These are phyloP conservation scores for Listrodromus nycthemerus DNA, from an alignment of 2,888 invertebrate genomes.

Conservation along the genomic window DNA sequence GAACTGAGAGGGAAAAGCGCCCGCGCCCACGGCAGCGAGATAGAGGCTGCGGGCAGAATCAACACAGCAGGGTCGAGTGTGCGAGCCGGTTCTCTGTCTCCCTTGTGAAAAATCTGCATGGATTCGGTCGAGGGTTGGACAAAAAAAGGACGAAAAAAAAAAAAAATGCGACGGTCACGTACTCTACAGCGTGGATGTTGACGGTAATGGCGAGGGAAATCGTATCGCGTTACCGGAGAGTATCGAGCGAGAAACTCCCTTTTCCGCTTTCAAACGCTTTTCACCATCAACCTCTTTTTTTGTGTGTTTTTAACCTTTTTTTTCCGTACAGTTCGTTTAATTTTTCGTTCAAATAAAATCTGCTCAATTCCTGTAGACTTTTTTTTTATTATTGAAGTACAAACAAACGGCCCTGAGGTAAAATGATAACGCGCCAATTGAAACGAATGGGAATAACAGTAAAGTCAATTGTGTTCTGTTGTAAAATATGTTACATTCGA, in stretches of 20 bases:
- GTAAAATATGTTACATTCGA: neutral
- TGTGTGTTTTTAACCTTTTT: neutral
- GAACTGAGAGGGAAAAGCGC: conserved; percentile 34
- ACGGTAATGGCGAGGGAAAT: conserved; percentile 68
- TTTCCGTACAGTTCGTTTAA: neutral
- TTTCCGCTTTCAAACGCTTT: conserved; percentile 10
- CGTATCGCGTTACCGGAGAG: conserved; percentile 57
- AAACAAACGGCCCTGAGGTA: neutral
- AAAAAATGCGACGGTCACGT: conserved; percentile 65
- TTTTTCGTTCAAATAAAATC: conserved; percentile 2
- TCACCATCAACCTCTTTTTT: conserved; percentile 12
- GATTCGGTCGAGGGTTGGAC: conserved; percentile 70
- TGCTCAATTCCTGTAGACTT: neutral
- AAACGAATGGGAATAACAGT: conserved; percentile 1
- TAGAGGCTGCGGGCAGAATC: conserved; percentile 26
- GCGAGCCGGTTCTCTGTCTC: conserved; percentile 29
- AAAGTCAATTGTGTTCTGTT: neutral
- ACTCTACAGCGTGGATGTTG: conserved; percentile 63
- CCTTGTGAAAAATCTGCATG: conserved; percentile 81
- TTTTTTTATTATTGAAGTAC: neutral
- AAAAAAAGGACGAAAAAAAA: conserved; percentile 8
- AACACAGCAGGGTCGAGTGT: conserved; percentile 25
- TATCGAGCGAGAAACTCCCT: conserved; percentile 53
- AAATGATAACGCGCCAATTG: neutral
- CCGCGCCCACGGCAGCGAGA: conserved; percentile 15